Percentiles rank a stretch among this genome's conserved stretches.
These are phyloP conservation scores for Silurus meridionalis DNA, from an alignment of 2,113 vertebrate genomes.

Conservation along the genomic window DNA sequence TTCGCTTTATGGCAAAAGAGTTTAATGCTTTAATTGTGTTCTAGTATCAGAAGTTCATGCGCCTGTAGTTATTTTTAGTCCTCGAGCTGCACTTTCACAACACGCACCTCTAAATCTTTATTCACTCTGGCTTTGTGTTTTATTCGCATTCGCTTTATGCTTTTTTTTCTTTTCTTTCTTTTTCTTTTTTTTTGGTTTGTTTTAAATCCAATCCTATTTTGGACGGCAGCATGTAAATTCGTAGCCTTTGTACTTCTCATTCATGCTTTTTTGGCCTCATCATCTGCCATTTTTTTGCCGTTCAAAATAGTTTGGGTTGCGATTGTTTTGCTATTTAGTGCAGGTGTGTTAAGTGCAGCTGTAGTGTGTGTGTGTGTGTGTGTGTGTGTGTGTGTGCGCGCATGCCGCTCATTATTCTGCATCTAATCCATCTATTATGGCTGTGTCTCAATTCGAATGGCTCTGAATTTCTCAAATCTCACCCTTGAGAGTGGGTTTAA, in stretches of 20 bases:
- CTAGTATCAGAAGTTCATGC: not conserved
- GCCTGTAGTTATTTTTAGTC: constrained; percentile 44
- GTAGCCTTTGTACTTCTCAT: not conserved
- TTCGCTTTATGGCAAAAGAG: not conserved
- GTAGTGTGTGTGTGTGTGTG: not conserved
- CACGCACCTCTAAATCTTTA: not conserved
- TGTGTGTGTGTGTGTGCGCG: not conserved
- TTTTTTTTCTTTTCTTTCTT: not conserved
- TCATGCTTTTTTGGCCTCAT: not conserved
- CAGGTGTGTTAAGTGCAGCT: constrained; percentile 29
- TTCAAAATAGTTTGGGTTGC: constrained; percentile 46
- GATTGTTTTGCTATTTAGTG: constrained; percentile 22
- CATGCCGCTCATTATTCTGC: constrained; percentile 41
- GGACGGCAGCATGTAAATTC: constrained; percentile 35
- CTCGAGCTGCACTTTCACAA: constrained; percentile 14
- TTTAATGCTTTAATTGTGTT: not conserved
- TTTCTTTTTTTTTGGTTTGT: not conserved
- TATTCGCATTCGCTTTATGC: not conserved
- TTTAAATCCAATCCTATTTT: constrained; percentile 40
- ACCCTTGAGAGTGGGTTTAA: constrained; percentile 9
- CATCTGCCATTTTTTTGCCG: constrained; percentile 23
- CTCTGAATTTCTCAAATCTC: constrained; percentile 45
- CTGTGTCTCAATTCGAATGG: constrained; percentile 38
- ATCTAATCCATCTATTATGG: constrained; percentile 34
- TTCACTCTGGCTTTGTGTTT: constrained; percentile 11